phyloP scores from a whole-genome alignment of 1,140 invertebrate genomes.

The Drosophila guanche region DNA sequence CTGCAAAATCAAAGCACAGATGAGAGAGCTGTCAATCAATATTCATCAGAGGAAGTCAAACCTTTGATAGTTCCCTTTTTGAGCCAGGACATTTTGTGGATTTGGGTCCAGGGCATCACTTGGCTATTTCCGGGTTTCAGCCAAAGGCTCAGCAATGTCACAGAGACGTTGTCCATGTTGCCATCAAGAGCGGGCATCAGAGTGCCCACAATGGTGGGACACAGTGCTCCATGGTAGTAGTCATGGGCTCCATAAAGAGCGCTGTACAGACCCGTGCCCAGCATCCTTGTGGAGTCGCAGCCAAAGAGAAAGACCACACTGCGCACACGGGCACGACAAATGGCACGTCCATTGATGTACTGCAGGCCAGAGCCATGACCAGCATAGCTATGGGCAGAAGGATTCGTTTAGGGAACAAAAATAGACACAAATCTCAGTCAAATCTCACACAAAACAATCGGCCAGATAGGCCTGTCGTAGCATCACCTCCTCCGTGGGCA shows the following conservation, averaged over 20 bases:
- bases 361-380: conserved; percentile 79
- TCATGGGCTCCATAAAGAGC: conserved; percentile 73
- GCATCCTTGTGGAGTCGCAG: conserved; percentile 74
- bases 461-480: conserved; percentile 53
- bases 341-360: conserved; percentile 64
- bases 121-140: conserved; percentile 45
- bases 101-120: conserved; percentile 66
- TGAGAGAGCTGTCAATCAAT: neutral
- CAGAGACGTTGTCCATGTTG: conserved; percentile 71
- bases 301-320: conserved; percentile 79
- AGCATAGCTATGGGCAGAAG: conserved; percentile 58
- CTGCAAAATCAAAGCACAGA: conserved; percentile 1
- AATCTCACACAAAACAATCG: conserved; percentile 75
- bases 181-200: conserved; percentile 74
- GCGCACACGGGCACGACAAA: conserved; percentile 59
- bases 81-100: conserved; percentile 60
- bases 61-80: conserved; percentile 67
- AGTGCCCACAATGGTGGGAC: conserved; percentile 74
- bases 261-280: conserved; percentile 70
- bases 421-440: neutral
- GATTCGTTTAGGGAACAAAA: neutral
- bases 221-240: conserved; percentile 77
- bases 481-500: conserved; percentile 67
- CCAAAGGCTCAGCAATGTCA: conserved; percentile 67
- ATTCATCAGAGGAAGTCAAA: conserved; percentile 15